Evolutionary conservation across 1,140 invertebrate species (phyloP).

Genomic region (Macrobrachium nipponense): DNA sequence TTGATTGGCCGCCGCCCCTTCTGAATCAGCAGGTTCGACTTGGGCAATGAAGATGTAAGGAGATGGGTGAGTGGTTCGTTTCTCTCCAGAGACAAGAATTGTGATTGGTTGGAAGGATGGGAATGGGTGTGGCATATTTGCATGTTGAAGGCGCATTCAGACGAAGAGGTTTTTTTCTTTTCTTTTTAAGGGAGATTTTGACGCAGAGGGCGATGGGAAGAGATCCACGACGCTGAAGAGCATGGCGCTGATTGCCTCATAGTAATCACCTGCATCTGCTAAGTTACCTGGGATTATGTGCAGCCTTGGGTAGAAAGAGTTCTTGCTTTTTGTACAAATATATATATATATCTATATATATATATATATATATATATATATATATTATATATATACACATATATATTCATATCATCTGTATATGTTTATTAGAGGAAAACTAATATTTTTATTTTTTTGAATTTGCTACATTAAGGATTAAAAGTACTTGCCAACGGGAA

Average conservation of each 20-base stretch:
- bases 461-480: too few species aligned
- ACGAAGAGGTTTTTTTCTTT: constrained; percentile 1
- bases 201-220: constrained; percentile 31
- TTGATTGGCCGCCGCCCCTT: constrained; percentile 46
- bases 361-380: too few species aligned
- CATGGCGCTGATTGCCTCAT: too few species aligned
- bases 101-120: constrained; percentile 39
- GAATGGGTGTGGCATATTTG: constrained; percentile 52
- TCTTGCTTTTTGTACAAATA: too few species aligned
- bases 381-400: too few species aligned
- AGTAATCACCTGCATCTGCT: too few species aligned
- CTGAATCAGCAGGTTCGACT: constrained; percentile 57
- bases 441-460: too few species aligned
- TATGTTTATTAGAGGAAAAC: too few species aligned
- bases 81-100: constrained; percentile 26
- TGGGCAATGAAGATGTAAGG: constrained; percentile 48
- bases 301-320: too few species aligned
- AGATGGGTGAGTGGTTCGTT: constrained; percentile 35
- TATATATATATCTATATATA: too few species aligned
- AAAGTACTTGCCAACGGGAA: not conserved
- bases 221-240: not conserved
- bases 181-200: constrained; percentile 52
- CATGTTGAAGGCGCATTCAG: constrained; percentile 52
- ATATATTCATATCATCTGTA: too few species aligned
- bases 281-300: constrained; percentile 11